These are phyloP conservation scores for Malurus leucopterus DNA, from an alignment of 2,797 vertebrate species.

Conservation along the genomic window DNA sequence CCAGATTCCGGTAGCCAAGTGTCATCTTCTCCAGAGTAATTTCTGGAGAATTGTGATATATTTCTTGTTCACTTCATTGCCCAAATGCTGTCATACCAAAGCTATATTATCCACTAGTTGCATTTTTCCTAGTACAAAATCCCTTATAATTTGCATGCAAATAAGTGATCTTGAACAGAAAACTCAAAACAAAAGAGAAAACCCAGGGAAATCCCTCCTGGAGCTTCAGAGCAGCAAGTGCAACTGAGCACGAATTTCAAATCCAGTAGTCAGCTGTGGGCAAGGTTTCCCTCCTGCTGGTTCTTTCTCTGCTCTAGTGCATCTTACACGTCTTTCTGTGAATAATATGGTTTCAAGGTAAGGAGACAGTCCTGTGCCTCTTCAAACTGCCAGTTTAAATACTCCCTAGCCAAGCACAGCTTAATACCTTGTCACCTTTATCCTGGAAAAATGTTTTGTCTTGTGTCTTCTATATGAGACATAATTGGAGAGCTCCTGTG, in stretches of 20 bases:
- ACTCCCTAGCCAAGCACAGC: background rate
- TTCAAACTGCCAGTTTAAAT: background rate
- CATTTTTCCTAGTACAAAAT: background rate
- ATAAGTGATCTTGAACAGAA: background rate
- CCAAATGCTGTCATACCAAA: background rate
- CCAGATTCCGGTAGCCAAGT: background rate
- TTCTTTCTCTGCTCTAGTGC: background rate
- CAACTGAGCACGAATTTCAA: slow-evolving; percentile 7
- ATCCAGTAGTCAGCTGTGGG: background rate
- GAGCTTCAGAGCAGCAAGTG: background rate
- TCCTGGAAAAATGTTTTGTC: background rate
- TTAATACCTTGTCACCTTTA: background rate
- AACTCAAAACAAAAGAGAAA: slow-evolving; percentile 20
- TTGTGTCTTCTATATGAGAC: background rate
- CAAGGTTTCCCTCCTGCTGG: slow-evolving; percentile 9
- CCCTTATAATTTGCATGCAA: background rate
- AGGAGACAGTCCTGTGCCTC: background rate
- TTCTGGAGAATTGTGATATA: background rate
- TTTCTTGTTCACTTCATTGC: background rate
- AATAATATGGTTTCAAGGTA: background rate
- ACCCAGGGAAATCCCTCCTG: background rate
- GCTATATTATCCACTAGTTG: background rate
- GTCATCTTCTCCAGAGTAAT: background rate
- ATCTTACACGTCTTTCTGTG: background rate
- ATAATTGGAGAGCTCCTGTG: background rate